Conservation (phyloP, 2,888 invertebrate species). For the Gisinianus flammeolus region DNA sequence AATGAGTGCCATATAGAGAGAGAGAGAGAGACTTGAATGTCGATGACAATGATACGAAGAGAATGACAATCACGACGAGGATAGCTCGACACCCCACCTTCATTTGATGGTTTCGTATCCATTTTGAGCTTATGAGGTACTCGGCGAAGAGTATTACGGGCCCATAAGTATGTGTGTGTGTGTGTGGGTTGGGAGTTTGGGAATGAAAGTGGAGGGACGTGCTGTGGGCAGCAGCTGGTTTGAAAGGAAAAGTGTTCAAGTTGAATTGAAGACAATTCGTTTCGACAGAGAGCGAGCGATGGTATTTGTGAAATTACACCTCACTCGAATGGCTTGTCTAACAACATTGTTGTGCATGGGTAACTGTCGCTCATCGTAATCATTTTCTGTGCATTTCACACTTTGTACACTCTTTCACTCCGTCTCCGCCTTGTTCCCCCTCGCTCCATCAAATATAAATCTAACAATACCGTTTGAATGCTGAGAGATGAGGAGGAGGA, state of each 20-base stretch:
- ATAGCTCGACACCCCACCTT: background rate
- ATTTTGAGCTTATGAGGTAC: background rate
- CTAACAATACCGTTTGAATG: background rate
- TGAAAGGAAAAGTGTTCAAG: background rate
- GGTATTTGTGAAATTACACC: slow-evolving; percentile 33
- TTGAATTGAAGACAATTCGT: slow-evolving; percentile 1
- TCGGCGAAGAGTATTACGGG: background rate
- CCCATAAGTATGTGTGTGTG: background rate
- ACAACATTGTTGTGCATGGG: slow-evolving; percentile 12
- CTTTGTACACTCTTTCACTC: background rate
- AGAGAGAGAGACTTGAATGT: background rate
- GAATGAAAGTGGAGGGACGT: background rate
- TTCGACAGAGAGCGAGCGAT: slow-evolving; percentile 22
- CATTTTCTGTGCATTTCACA: slow-evolving; percentile 22
- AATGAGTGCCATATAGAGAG: background rate
- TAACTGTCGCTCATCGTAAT: background rate
- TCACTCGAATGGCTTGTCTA: slow-evolving; percentile 21
- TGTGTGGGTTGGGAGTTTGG: background rate
- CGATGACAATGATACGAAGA: background rate
- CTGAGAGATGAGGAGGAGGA: background rate
- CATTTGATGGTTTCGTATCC: background rate
- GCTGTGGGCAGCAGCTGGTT: slow-evolving; percentile 14
- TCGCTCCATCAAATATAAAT: background rate
- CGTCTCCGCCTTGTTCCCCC: background rate
- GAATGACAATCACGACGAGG: background rate